Evolutionary conservation across 2,113 vertebrate species (phyloP).

Genomic region (Rhadina sibilatrix): DNA sequence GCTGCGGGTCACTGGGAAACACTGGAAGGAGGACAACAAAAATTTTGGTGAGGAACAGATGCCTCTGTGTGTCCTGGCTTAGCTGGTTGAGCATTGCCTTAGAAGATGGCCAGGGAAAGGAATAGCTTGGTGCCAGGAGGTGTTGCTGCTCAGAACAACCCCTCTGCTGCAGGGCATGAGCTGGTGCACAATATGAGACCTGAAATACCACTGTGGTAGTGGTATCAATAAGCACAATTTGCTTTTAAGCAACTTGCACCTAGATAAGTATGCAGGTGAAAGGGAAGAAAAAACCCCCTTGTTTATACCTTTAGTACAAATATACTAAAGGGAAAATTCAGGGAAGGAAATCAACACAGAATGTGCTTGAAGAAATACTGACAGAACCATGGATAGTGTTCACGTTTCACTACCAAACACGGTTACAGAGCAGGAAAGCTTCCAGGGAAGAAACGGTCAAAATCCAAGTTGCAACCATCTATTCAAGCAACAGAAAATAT

Average conservation of each 20-base stretch:
- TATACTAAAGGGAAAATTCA: not conserved
- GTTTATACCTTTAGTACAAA: not conserved
- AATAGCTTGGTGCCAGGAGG: not conserved
- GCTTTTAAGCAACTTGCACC: not conserved
- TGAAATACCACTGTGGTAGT: not conserved
- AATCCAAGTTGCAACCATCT: not conserved
- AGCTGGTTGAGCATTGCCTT: not conserved
- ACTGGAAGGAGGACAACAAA: not conserved
- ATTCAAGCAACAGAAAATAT: not conserved
- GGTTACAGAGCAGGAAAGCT: not conserved
- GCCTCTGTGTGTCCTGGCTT: not conserved
- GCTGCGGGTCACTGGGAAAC: not conserved
- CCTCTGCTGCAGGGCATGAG: not conserved
- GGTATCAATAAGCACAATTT: not conserved
- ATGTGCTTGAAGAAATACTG: not conserved
- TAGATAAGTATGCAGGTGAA: not conserved
- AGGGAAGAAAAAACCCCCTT: not conserved
- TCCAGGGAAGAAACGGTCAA: not conserved
- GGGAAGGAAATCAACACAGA: not conserved
- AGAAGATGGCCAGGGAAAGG: not conserved
- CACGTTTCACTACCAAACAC: not conserved
- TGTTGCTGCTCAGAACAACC: not conserved
- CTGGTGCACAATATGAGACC: not conserved
- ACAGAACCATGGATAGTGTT: constrained; percentile 2
- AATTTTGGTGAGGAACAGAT: not conserved